Conservation (phyloP, 1,140 invertebrate genomes). For the Aphidius ervi region DNA sequence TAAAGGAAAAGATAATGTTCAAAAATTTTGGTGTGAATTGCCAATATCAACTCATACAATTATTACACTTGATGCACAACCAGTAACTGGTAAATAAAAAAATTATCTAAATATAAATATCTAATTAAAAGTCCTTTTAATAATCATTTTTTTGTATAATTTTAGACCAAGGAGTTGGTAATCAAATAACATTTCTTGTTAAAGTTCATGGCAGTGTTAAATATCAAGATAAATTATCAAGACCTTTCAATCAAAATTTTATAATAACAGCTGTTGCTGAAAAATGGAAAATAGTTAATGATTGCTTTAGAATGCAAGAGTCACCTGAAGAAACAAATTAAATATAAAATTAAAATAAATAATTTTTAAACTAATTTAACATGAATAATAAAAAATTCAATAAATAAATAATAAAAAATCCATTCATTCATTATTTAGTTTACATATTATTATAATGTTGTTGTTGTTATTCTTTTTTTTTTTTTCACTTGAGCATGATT, state of each 20-base stretch:
- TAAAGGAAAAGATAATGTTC: constrained; percentile 68
- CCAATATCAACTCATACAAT: constrained; percentile 68
- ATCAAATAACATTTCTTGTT: constrained; percentile 69
- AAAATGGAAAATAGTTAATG: constrained; percentile 86
- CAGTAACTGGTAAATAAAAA: constrained; percentile 7
- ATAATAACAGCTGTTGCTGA: constrained; percentile 75
- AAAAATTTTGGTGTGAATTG: constrained; percentile 72
- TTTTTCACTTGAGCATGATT: constrained; percentile 17
- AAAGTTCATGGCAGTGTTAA: constrained; percentile 70
- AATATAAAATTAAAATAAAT: constrained; percentile 9
- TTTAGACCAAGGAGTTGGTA: constrained; percentile 56
- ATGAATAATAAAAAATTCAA: neutral
- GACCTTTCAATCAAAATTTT: constrained; percentile 77
- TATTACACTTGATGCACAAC: constrained; percentile 71
- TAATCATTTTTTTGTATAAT: neutral
- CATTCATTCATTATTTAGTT: constrained; percentile 21
- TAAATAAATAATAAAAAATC: constrained; percentile 15
- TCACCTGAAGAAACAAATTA: constrained; percentile 26
- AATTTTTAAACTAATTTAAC: neutral
- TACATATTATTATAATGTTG: constrained; percentile 20
- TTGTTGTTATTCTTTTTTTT: neutral
- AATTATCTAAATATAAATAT: neutral
- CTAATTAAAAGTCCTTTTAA: neutral
- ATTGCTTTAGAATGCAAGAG: constrained; percentile 75
- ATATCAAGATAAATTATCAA: constrained; percentile 58